Evolutionary conservation across 2,113 vertebrate genomes (phyloP).

Genomic region (Xerus inauris): DNA sequence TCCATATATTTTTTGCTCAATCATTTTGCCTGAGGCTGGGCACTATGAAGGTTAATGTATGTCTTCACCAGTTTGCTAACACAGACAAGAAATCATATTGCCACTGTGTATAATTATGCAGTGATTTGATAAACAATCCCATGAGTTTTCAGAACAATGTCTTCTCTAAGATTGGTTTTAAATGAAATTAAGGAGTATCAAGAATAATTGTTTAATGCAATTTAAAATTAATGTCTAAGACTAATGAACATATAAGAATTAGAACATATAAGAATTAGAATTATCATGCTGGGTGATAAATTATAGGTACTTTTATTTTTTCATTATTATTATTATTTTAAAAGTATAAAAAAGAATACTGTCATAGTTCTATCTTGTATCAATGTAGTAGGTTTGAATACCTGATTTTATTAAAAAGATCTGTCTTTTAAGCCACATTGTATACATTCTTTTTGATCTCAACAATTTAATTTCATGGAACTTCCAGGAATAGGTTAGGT

Average conservation of each 20-base stretch:
- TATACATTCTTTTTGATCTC: not conserved
- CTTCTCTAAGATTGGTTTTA: constrained; percentile 29
- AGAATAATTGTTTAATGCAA: constrained; percentile 17
- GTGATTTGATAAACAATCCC: not conserved
- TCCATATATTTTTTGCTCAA: not conserved
- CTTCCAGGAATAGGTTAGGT: not conserved
- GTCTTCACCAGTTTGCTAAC: not conserved
- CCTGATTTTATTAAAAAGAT: not conserved
- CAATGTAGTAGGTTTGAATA: not conserved
- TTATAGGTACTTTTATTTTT: not conserved
- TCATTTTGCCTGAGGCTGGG: not conserved
- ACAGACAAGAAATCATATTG: not conserved
- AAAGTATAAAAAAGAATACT: not conserved
- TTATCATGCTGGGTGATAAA: not conserved
- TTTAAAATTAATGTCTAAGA: constrained; percentile 11
- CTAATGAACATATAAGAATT: constrained; percentile 31
- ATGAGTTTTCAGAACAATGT: constrained; percentile 19
- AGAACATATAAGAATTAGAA: constrained; percentile 43
- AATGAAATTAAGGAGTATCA: constrained; percentile 39
- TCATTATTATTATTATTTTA: not conserved
- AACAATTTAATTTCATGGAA: not conserved
- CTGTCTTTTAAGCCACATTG: not conserved
- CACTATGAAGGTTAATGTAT: not conserved
- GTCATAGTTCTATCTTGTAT: not conserved
- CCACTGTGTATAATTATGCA: not conserved